Evolutionary conservation across 30 jellyfish, hydroid and myxozoan species (phyloP), one percentile per base, ranked within the genome.

Genomic region (Hydra vulgaris): DNA sequence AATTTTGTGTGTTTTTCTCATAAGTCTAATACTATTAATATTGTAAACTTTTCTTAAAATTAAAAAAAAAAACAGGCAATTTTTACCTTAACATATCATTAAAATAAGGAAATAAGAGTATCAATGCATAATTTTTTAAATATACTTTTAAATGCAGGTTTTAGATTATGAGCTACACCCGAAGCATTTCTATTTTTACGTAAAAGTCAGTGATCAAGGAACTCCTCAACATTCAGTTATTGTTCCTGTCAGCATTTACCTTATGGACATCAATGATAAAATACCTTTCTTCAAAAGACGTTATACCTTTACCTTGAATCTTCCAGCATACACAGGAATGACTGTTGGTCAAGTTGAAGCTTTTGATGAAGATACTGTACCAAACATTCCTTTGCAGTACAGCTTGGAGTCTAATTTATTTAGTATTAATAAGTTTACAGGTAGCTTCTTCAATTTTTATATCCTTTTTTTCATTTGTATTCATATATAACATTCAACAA

Each of bases 201-300:
- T 92, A 5, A 72, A 67, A 18, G 96, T 94, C 16, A 66, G 73
- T 15, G 98, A 92, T 79, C 75, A 80, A 67, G 98, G 98, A 17
- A 16, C 82, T 53, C 96, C 95, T 0, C 70, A 81, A 70, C 79
- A 85, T 12, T 83, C 88, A 52, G 85, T 94, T 12, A 83, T 81
- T 73, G 88, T 95, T 7, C 80, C 85, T 53, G 91, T 92, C 70
- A 71, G 20, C 18, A 67, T 92, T 55, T 76, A 22, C 17, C 86
- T 92, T 23, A 79, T 54, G 21, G 94, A 92, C 72, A 80, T 87
- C 73, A 92, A 92, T 70, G 98, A 92, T 75, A 70, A 79, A 72
- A 87, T 92, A 89, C 98, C 98, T 7, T 94, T 76, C 75, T 92
- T 92, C 79, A 56, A 78, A 21, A 70, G 69, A 21, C 87, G 71